Evolutionary conservation across 1,140 invertebrate genomes (phyloP).

Genomic region (Babylonia areolata): DNA sequence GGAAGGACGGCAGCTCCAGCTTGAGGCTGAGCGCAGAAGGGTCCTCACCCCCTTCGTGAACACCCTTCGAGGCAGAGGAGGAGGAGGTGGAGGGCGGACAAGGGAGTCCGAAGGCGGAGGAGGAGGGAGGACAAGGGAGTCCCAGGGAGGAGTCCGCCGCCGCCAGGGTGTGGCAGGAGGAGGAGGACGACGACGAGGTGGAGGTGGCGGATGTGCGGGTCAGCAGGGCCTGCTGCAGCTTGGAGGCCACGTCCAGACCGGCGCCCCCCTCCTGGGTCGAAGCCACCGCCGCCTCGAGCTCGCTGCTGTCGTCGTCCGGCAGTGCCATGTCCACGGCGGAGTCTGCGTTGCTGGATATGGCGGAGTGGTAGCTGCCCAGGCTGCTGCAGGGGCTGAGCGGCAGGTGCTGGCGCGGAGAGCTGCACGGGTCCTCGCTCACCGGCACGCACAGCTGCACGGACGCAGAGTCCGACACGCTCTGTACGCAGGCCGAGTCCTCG

Average conservation of each 20-base stretch:
- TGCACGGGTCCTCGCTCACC: slow-evolving; percentile 9
- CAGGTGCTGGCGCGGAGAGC: background rate
- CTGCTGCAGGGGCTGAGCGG: slow-evolving; percentile 44
- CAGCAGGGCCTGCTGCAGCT: slow-evolving; percentile 11
- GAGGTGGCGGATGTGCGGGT: background rate
- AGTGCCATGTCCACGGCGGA: slow-evolving; percentile 48
- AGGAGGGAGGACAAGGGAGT: no score
- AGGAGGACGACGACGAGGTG: slow-evolving; percentile 23
- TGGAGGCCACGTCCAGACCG: background rate
- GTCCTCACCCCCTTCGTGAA: no score
- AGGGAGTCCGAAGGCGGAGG: background rate
- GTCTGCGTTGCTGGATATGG: slow-evolving; percentile 49
- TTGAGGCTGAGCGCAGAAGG: background rate
- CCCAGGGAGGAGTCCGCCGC: background rate
- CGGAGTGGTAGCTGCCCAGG: slow-evolving; percentile 41
- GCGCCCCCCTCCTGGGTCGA: background rate
- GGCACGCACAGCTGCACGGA: slow-evolving; percentile 21
- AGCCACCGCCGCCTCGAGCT: background rate
- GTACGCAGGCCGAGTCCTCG: slow-evolving; percentile 23
- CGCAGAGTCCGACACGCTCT: background rate
- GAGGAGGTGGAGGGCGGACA: background rate
- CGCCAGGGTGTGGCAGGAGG: slow-evolving; percentile 28
- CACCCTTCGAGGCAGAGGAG: no score
- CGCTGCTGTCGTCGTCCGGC: slow-evolving; percentile 43
- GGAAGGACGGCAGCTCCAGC: slow-evolving; percentile 37